These are phyloP conservation scores for Hemichromis elongatus DNA, from an alignment of 2,113 vertebrate genomes.

Conservation along the genomic window DNA sequence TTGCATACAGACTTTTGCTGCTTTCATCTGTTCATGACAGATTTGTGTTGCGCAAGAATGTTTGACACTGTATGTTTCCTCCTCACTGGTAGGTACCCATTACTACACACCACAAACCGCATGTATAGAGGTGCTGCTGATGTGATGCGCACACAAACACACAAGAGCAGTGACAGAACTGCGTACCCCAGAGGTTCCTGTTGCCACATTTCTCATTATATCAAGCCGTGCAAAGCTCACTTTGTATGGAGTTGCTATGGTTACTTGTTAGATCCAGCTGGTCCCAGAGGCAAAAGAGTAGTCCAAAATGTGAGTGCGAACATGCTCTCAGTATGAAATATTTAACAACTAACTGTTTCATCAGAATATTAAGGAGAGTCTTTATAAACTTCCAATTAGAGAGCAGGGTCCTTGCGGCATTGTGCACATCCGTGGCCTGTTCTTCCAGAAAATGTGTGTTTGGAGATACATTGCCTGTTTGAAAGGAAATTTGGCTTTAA, in stretches of 20 bases:
- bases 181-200: slow-evolving; percentile 44
- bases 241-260: slow-evolving; percentile 68
- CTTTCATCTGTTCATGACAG: not conserved
- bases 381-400: slow-evolving; percentile 21
- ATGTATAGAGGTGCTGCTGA: not conserved
- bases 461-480: not conserved
- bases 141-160: not conserved
- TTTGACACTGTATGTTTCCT: slow-evolving; percentile 11
- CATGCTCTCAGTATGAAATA: slow-evolving; percentile 42
- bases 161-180: slow-evolving; percentile 5
- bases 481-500: not conserved
- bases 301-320: slow-evolving; percentile 47
- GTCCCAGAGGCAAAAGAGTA: slow-evolving; percentile 45
- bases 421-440: not conserved
- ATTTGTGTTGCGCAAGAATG: not conserved
- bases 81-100: slow-evolving; percentile 8
- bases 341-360: slow-evolving; percentile 27
- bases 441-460: not conserved
- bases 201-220: slow-evolving; percentile 56
- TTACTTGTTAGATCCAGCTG: slow-evolving; percentile 56
- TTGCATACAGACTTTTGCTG: not conserved
- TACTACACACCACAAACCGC: not conserved
- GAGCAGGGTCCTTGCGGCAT: not conserved
- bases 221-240: slow-evolving; percentile 41
- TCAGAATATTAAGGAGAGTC: not conserved